Conservation (phyloP, 92 coral and sea anemone species). For the Zoanthus solanderi region DNA sequence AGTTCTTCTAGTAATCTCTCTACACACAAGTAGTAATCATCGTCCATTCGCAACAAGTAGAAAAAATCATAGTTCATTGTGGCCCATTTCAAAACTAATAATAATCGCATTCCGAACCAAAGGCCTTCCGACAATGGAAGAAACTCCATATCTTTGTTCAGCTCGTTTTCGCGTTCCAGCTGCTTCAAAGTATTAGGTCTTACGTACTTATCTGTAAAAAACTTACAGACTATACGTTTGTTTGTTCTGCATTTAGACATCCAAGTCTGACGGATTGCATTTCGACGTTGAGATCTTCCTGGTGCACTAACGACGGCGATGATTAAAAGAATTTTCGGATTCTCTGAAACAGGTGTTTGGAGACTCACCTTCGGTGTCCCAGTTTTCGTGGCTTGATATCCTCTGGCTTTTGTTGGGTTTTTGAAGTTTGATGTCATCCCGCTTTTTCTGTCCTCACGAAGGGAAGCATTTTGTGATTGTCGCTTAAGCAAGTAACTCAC, state of each 20-base stretch:
- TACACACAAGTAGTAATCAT: conserved; percentile 27
- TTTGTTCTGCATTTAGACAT: conserved; percentile 31
- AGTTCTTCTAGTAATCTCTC: conserved; percentile 32
- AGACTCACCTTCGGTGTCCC: not conserved
- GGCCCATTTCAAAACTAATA: conserved; percentile 39
- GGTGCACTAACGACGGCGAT: conserved; percentile 34
- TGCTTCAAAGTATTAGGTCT: not conserved
- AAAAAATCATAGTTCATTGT: conserved; percentile 15
- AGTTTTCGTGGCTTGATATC: not conserved
- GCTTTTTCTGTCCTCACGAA: not conserved
- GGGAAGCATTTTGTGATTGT: not conserved
- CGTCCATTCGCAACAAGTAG: conserved; percentile 29
- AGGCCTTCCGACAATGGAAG: conserved; percentile 39
- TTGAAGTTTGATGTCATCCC: not conserved
- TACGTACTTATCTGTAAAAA: conserved; percentile 32
- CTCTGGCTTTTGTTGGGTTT: not conserved
- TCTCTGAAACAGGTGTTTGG: not conserved
- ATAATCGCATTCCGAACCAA: conserved; percentile 34
- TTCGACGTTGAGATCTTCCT: conserved; percentile 27
- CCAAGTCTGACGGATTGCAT: conserved; percentile 33
- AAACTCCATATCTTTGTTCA: conserved; percentile 31
- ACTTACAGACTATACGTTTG: conserved; percentile 25
- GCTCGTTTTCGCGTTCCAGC: conserved; percentile 16
- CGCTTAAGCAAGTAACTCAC: no score
- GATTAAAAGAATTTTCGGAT: conserved; percentile 1